phyloP scores from a whole-genome alignment of 2,797 vertebrate species.

The Xyrichtys novacula region DNA sequence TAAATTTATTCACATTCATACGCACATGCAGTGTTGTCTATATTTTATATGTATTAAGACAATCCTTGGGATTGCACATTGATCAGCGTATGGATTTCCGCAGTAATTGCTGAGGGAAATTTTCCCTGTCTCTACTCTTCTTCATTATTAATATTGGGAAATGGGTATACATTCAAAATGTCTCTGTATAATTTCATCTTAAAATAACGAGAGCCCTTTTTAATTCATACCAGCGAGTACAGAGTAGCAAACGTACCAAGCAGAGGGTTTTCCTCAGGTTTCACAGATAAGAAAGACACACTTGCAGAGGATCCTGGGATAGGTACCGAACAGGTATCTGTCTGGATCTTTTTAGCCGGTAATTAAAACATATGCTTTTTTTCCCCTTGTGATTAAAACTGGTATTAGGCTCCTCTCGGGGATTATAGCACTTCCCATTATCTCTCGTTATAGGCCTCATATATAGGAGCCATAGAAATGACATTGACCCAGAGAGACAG shows the following conservation, averaged over 20 bases:
- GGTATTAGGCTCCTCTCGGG: conserved; percentile 78
- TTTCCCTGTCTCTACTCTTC: conserved; percentile 80
- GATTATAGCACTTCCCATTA: conserved; percentile 83
- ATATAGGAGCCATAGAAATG: conserved; percentile 72
- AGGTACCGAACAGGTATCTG: conserved; percentile 67
- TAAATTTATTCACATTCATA: conserved; percentile 77
- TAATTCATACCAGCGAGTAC: conserved; percentile 55
- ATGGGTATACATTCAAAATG: conserved; percentile 80
- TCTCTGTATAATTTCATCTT: conserved; percentile 73
- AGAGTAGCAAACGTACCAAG: conserved; percentile 16
- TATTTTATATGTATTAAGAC: conserved; percentile 87
- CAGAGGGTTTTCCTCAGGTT: conserved; percentile 57
- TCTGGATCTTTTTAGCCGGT: conserved; percentile 74
- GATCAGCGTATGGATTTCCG: conserved; percentile 88
- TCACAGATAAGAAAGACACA: conserved; percentile 64
- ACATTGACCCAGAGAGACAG: conserved; percentile 68
- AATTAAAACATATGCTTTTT: conserved; percentile 85
- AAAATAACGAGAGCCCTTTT: conserved; percentile 64
- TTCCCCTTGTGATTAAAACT: conserved; percentile 81
- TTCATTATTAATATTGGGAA: conserved; percentile 88
- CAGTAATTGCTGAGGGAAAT: conserved; percentile 86
- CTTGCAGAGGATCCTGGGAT: conserved; percentile 54
- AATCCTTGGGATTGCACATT: conserved; percentile 88
- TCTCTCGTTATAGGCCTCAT: conserved; percentile 78
- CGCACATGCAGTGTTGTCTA: conserved; percentile 69